These are phyloP conservation scores for Acanthochromis polyacanthus DNA, from an alignment of 2,113 vertebrate species.

Conservation along the genomic window DNA sequence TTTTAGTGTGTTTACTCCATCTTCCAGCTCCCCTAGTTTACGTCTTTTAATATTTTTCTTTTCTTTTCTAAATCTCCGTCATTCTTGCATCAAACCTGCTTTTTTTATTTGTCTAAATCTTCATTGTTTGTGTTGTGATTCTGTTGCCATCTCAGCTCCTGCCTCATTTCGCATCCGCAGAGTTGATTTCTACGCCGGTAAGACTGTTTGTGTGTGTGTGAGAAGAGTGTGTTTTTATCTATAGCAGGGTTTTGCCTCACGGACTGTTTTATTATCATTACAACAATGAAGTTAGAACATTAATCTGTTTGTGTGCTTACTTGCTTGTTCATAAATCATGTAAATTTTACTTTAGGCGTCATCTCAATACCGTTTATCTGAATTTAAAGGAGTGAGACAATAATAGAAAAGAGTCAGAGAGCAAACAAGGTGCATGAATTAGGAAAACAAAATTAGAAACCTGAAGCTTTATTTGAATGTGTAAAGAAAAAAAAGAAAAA, in stretches of 20 bases:
- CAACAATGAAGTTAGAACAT: neutral
- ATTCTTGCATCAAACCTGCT: slow-evolving; percentile 15
- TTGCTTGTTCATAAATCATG: neutral
- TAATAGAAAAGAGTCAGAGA: no score
- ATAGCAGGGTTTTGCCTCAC: neutral
- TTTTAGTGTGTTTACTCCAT: no score
- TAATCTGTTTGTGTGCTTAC: neutral
- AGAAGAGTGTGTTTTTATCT: neutral
- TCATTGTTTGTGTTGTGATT: slow-evolving; percentile 55
- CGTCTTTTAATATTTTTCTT: neutral
- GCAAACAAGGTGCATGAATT: no score
- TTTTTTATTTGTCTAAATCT: slow-evolving; percentile 6
- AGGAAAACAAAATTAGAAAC: no score
- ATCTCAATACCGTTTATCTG: no score
- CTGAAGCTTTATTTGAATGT: no score
- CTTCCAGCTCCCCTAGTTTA: neutral
- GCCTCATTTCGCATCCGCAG: slow-evolving; percentile 87
- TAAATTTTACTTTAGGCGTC: neutral
- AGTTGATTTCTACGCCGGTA: slow-evolving; percentile 89
- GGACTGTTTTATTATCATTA: neutral
- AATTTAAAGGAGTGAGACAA: no score
- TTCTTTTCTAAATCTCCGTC: neutral
- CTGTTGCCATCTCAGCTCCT: slow-evolving; percentile 86
- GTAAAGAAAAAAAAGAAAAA: no score
- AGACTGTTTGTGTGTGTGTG: slow-evolving; percentile 65